Evolutionary conservation across 2,888 invertebrate genomes (phyloP), one percentile per base, ranked within the genome.

Genomic region (Mechanitis mazaeus): DNA sequence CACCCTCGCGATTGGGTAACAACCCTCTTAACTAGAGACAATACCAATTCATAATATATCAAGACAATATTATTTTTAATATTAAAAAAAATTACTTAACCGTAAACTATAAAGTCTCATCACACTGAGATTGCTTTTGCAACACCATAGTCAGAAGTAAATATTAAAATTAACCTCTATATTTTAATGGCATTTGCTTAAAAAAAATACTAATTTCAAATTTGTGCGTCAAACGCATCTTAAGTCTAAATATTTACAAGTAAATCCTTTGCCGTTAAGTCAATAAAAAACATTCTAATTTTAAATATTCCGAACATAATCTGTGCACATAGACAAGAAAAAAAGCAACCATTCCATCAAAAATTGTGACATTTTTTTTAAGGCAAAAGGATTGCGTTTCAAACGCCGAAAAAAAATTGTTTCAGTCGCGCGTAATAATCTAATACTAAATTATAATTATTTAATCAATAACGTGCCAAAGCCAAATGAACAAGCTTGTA

Each of bases 361-460:
- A 69, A 69, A 69, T 63, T 77, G 75, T 55, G 47, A 55, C 53
- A 11, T 57, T 53, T 59, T 60, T 54, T 65, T 67, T 62, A 76
- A 75, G 78, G 78, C 79, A 80, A 79, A 20, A 77, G 77, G 79
- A 75, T 64, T 67, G 83, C 85, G 85, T 87, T 87, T 80, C 69
- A 66, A 85, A 86, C 85, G 86, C 84, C 73, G 72, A 61, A 69
- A 68, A 67, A 61, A 69, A 68, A 67, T 76, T 71, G 72, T 73
- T 75, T 83, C 84, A 86, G 83, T 84, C 85, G 80, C 81, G 77
- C 77, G 72, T 72, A 69, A 33, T 56, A 42, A 31, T 42, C 53
- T 53, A 33, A 20, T 50, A 55, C 62, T 63, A 54, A 50, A 50
- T 3, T 64, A 63, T 60, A 59, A 55, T 56, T 64, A 54, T 58